A percentile compares a stretch with the other conserved stretches of the same genome.
These are phyloP conservation scores for Dasypolia templi DNA, from an alignment of 2,888 invertebrate genomes.

Conservation along the genomic window DNA sequence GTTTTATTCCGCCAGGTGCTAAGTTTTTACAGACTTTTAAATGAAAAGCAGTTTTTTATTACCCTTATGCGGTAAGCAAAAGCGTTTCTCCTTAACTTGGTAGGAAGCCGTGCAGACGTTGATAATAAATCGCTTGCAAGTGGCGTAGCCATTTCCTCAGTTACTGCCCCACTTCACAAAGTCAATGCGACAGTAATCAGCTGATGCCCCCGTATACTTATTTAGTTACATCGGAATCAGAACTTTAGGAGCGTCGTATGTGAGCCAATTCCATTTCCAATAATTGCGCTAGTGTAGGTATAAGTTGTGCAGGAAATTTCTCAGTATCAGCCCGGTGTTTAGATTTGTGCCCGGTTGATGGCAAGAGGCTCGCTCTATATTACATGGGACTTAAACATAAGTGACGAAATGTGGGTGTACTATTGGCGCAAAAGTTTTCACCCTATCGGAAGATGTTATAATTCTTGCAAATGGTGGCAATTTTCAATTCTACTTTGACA, in stretches of 20 bases:
- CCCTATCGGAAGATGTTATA: too few relatives aligned
- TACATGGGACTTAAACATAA: background rate
- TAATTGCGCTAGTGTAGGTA: background rate
- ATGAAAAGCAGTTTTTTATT: background rate
- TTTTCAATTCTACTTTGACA: too few relatives aligned
- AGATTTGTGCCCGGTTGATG: background rate
- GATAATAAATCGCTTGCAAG: constrained; percentile 8
- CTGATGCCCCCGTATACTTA: background rate
- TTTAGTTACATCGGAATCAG: background rate
- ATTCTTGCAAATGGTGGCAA: too few relatives aligned
- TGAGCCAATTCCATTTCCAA: background rate
- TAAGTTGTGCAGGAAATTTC: background rate
- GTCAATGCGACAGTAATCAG: constrained; percentile 19
- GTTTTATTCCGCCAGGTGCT: background rate
- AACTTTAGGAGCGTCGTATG: too few relatives aligned
- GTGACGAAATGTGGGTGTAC: background rate
- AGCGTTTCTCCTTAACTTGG: background rate
- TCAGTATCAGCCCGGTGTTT: background rate
- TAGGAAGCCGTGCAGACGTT: constrained; percentile 25
- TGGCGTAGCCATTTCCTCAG: constrained; percentile 15
- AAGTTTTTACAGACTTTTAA: background rate
- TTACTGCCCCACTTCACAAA: constrained; percentile 18
- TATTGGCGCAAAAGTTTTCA: too few relatives aligned
- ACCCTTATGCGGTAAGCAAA: too few relatives aligned
- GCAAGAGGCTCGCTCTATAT: background rate